Conservation (phyloP, 1,140 invertebrate species). For the Micrasema longulum region DNA sequence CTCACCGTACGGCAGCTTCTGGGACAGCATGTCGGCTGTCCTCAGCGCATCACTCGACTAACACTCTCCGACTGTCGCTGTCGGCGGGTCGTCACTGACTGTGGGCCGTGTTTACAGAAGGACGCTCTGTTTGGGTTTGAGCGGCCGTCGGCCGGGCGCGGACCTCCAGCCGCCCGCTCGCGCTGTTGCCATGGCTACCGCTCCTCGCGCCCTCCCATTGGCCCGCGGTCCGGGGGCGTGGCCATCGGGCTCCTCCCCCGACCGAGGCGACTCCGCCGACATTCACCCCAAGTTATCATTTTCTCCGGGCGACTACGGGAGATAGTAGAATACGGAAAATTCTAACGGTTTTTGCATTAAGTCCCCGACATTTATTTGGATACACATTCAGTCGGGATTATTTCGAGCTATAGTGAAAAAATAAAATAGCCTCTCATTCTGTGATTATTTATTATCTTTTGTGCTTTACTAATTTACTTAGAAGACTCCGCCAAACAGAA, state of each 20-base stretch:
- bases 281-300: conserved; percentile 9
- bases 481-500: no score
- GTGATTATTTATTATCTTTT: no score
- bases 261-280: conserved; percentile 3
- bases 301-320: neutral
- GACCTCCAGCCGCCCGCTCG: conserved; percentile 14
- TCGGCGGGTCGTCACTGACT: conserved; percentile 66
- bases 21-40: conserved; percentile 64
- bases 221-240: conserved; percentile 14
- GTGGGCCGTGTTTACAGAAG: conserved; percentile 58
- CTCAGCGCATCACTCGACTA: conserved; percentile 56
- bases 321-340: neutral
- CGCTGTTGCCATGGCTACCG: conserved; percentile 29
- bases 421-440: no score
- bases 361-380: no score
- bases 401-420: no score
- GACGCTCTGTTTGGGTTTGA: conserved; percentile 59
- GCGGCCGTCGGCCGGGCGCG: conserved; percentile 49
- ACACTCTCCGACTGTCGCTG: conserved; percentile 65
- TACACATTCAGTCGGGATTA: no score
- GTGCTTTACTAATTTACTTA: no score
- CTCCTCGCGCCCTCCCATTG: conserved; percentile 17
- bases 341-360: no score
- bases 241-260: neutral
- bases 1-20: conserved; percentile 69